These are phyloP conservation scores for Channa maculata DNA, from an alignment of 2,113 vertebrate species.

Conservation along the genomic window DNA sequence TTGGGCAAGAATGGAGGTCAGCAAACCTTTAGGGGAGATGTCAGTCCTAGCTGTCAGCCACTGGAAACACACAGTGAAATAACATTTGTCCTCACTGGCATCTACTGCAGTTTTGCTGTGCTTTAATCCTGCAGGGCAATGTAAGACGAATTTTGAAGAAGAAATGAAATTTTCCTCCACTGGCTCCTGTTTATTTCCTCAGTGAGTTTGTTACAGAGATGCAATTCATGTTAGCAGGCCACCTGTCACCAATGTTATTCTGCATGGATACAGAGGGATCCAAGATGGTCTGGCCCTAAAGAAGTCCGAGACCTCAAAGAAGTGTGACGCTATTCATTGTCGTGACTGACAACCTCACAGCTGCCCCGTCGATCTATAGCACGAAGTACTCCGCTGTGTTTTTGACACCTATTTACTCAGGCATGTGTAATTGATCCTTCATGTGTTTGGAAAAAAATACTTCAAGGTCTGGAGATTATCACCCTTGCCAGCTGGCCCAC, in stretches of 20 bases:
- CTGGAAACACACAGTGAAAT: slow-evolving; percentile 59
- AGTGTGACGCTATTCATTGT: slow-evolving; percentile 59
- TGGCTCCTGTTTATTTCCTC: slow-evolving; percentile 47
- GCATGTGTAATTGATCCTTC: slow-evolving; percentile 80
- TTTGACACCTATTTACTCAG: slow-evolving; percentile 85
- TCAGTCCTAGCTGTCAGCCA: slow-evolving; percentile 63
- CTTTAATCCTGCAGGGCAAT: slow-evolving; percentile 40
- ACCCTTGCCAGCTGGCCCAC: slow-evolving; percentile 76
- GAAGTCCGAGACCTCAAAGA: slow-evolving; percentile 55
- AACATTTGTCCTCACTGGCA: slow-evolving; percentile 54
- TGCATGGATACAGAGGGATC: slow-evolving; percentile 58
- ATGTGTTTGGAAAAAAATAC: slow-evolving; percentile 70
- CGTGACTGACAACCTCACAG: slow-evolving; percentile 63
- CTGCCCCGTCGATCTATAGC: slow-evolving; percentile 70
- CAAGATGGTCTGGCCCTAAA: slow-evolving; percentile 51
- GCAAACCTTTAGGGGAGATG: slow-evolving; percentile 72
- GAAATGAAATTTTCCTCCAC: slow-evolving; percentile 32
- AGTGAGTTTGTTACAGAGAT: slow-evolving; percentile 25
- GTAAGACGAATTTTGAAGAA: slow-evolving; percentile 32
- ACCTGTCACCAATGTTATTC: slow-evolving; percentile 68
- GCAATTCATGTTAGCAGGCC: slow-evolving; percentile 24
- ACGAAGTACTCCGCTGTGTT: slow-evolving; percentile 65
- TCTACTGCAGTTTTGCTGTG: slow-evolving; percentile 24
- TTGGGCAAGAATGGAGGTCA: slow-evolving; percentile 80
- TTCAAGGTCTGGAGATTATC: slow-evolving; percentile 85